phyloP scores from a whole-genome alignment of 2,797 vertebrate species.

The Nannoperca australis region DNA sequence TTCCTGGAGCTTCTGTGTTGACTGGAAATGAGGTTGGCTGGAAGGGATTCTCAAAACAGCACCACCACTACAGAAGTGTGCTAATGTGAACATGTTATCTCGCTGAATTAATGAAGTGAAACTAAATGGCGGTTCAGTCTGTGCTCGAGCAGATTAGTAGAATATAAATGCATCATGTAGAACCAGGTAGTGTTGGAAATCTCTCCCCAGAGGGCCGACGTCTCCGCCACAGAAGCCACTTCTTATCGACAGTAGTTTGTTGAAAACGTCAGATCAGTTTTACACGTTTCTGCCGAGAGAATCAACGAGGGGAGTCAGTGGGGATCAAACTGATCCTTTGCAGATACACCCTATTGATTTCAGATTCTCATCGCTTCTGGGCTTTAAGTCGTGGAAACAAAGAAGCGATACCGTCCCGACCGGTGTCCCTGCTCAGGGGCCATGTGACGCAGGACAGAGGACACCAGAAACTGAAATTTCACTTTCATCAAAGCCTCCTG shows the following conservation, averaged over 20 bases:
- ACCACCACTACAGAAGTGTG: no score
- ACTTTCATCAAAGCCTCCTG: conserved; percentile 67
- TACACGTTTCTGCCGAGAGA: background rate
- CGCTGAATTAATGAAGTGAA: background rate
- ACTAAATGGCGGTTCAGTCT: background rate
- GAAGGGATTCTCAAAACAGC: no score
- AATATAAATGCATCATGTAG: background rate
- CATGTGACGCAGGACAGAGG: conserved; percentile 7
- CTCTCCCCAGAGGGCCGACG: background rate
- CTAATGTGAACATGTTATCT: background rate
- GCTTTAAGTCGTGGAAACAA: conserved; percentile 8
- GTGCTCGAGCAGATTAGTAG: background rate
- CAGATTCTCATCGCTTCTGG: conserved; percentile 6
- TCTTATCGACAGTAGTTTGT: background rate
- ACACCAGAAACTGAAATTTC: conserved; percentile 49
- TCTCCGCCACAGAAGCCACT: background rate
- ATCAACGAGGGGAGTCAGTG: conserved; percentile 16
- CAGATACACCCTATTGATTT: conserved; percentile 51
- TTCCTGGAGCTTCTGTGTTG: no score
- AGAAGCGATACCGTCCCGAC: background rate
- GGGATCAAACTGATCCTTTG: conserved; percentile 59
- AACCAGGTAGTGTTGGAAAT: background rate
- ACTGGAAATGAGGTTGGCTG: no score
- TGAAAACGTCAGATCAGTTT: conserved; percentile 11
- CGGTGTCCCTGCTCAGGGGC: background rate